phyloP scores from a whole-genome alignment of 2,888 invertebrate species.

The Camponotus fellah region DNA sequence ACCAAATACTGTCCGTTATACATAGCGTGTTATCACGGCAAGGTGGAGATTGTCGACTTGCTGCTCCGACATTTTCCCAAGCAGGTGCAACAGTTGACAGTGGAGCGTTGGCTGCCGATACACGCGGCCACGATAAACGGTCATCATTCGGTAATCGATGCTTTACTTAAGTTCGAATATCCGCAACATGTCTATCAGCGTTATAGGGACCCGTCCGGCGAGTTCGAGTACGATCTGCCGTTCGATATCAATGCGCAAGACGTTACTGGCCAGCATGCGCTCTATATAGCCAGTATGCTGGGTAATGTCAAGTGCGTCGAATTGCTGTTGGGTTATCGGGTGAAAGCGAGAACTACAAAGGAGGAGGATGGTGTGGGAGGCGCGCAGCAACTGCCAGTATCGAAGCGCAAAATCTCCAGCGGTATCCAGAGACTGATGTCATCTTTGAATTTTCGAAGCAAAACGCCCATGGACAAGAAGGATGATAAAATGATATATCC shows the following conservation, averaged over 20 bases:
- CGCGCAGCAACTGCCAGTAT: slow-evolving; percentile 78
- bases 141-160: slow-evolving; percentile 92
- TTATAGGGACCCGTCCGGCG: slow-evolving; percentile 90
- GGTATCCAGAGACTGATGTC: slow-evolving; percentile 96
- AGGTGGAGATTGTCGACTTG: slow-evolving; percentile 91
- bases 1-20: slow-evolving; percentile 97
- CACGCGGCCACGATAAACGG: slow-evolving; percentile 97
- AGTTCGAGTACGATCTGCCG: slow-evolving; percentile 94
- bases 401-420: slow-evolving; percentile 92
- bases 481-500: slow-evolving; percentile 89
- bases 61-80: slow-evolving; percentile 94
- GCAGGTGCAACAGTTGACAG: slow-evolving; percentile 94
- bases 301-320: slow-evolving; percentile 94
- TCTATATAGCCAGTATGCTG: slow-evolving; percentile 95
- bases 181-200: slow-evolving; percentile 90
- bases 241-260: slow-evolving; percentile 97
- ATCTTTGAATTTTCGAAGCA: slow-evolving; percentile 90
- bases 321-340: slow-evolving; percentile 91
- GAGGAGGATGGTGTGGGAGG: slow-evolving; percentile 83
- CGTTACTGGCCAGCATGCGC: slow-evolving; percentile 95
- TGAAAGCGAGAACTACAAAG: slow-evolving; percentile 88
- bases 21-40: slow-evolving; percentile 95
- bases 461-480: slow-evolving; percentile 85
- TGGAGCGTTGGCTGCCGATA: slow-evolving; percentile 96
- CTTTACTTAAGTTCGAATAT: slow-evolving; percentile 94